Conservation (phyloP, 2,888 invertebrate species). For the Ormyrus thymus region DNA sequence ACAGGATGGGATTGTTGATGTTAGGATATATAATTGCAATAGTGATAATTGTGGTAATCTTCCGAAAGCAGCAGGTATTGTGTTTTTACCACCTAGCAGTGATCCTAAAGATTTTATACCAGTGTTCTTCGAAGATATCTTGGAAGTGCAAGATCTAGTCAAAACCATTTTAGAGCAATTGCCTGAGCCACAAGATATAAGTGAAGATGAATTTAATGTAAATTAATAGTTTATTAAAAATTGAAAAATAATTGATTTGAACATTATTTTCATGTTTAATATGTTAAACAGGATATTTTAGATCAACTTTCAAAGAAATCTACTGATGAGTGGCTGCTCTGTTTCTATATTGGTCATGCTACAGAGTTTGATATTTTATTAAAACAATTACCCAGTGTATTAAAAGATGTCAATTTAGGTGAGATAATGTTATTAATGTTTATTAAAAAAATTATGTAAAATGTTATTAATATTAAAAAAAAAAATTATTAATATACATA, state of each 20-base stretch:
- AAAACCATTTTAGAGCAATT: conserved; percentile 78
- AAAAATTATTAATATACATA: conserved; percentile 62
- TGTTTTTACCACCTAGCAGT: conserved; percentile 63
- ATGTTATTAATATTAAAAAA: not conserved
- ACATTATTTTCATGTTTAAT: not conserved
- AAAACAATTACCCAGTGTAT: conserved; percentile 79
- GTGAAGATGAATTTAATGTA: conserved; percentile 79
- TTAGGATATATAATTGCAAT: conserved; percentile 61
- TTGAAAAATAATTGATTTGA: not conserved
- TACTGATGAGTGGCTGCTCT: conserved; percentile 77
- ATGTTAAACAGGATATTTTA: conserved; percentile 45
- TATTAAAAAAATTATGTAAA: not conserved
- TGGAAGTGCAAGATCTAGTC: conserved; percentile 78
- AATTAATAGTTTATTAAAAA: conserved; percentile 62
- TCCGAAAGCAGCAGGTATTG: conserved; percentile 59
- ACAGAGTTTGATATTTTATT: conserved; percentile 78
- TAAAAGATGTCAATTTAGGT: conserved; percentile 78
- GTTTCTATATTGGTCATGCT: conserved; percentile 77
- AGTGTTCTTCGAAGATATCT: conserved; percentile 62
- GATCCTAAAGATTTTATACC: conserved; percentile 69
- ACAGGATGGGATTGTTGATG: conserved; percentile 66
- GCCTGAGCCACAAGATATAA: conserved; percentile 79
- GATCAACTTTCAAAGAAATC: conserved; percentile 40
- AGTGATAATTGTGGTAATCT: conserved; percentile 60
- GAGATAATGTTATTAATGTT: conserved; percentile 50